Conservation (phyloP, 2,113 vertebrate species). For the Rhipidura dahli region DNA sequence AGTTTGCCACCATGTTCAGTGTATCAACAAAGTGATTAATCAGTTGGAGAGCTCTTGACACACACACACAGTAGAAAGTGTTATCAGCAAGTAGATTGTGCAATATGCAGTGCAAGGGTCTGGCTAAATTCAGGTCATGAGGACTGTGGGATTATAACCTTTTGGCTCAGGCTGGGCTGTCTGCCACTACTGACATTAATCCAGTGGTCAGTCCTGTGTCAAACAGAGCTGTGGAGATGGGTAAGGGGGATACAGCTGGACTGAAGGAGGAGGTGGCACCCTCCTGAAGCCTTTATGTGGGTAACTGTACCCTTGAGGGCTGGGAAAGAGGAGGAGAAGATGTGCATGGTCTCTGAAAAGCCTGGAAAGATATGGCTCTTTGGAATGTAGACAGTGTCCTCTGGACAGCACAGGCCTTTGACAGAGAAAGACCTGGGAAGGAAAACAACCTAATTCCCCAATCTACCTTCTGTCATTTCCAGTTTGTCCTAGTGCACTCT, state of each 20-base stretch:
- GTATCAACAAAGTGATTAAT: not conserved
- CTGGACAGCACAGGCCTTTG: not conserved
- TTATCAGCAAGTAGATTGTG: not conserved
- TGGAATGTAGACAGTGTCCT: not conserved
- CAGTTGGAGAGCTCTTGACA: not conserved
- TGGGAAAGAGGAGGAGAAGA: not conserved
- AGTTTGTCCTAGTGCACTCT: not conserved
- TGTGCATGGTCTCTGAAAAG: not conserved
- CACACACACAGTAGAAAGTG: not conserved
- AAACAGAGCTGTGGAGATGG: not conserved
- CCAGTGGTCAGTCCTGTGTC: not conserved
- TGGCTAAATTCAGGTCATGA: not conserved
- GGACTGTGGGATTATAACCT: not conserved
- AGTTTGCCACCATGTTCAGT: not conserved
- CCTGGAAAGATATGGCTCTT: not conserved
- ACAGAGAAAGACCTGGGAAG: not conserved
- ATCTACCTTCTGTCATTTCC: not conserved
- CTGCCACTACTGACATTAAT: not conserved
- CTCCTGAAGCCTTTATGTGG: not conserved
- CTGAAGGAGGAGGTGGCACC: not conserved
- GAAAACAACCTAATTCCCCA: not conserved
- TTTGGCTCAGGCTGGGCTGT: not conserved
- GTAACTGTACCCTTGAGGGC: not conserved
- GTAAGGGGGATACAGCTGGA: not conserved
- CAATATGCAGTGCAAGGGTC: not conserved